Percentiles rank a stretch among this genome's conserved stretches.
Evolutionary conservation across 2,113 vertebrate genomes (phyloP).

Genomic region (Morone saxatilis): DNA sequence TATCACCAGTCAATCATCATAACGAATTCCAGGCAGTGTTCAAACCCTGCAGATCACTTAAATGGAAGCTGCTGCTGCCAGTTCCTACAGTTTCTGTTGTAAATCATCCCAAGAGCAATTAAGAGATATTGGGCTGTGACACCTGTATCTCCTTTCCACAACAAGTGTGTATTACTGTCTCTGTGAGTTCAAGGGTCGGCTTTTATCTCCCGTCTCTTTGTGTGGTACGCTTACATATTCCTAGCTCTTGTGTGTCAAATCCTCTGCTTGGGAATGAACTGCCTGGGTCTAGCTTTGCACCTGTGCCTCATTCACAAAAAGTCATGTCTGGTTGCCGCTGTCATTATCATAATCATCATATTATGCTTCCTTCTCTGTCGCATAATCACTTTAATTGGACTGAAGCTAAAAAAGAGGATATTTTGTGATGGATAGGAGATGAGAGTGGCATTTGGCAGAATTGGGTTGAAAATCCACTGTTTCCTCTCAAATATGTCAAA

Average conservation of each 20-base stretch:
- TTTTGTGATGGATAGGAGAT: constrained; percentile 35
- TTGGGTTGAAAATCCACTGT: constrained; percentile 33
- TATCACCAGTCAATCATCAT: constrained; percentile 2
- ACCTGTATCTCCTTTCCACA: constrained; percentile 35
- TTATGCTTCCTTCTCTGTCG: constrained; percentile 56
- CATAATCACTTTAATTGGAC: constrained; percentile 67
- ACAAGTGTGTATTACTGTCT: constrained; percentile 26
- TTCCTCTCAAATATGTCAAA: constrained; percentile 40
- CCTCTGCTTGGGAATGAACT: constrained; percentile 1
- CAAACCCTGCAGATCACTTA: constrained; percentile 31
- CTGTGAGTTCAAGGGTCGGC: constrained; percentile 40
- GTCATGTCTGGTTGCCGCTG: constrained; percentile 35
- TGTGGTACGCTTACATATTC: constrained; percentile 1
- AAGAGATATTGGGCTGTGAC: constrained; percentile 39
- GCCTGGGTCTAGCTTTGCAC: constrained; percentile 47
- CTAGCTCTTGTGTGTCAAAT: constrained; percentile 11
- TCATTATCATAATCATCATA: constrained; percentile 68
- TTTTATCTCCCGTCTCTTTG: constrained; percentile 39
- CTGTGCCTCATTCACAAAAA: constrained; percentile 58
- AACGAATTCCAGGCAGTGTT: constrained; percentile 36
- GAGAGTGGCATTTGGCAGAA: constrained; percentile 35
- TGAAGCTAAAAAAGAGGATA: constrained; percentile 43
- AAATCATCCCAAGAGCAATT: constrained; percentile 47
- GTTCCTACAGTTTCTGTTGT: constrained; percentile 17
- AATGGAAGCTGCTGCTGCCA: constrained; percentile 34